Evolutionary conservation across 2,797 vertebrate species (phyloP), one percentile per base, ranked within the genome.

Genomic region (Lophotriccus pileatus): DNA sequence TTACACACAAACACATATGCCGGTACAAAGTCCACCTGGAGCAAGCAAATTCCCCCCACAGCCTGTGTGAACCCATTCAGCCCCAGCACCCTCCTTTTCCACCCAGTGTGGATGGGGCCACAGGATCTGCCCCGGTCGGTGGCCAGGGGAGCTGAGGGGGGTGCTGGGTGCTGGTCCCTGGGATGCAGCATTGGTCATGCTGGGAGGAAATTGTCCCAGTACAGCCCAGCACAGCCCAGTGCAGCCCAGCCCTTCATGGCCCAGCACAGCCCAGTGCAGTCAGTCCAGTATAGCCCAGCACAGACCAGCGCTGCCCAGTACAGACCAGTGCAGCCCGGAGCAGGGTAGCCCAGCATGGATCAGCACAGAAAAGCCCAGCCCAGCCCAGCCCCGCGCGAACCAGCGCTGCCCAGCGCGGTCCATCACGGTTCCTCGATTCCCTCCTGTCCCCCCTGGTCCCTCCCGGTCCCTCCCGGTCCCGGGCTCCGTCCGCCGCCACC

Each of bases 121-220:
- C 27, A 11, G 25, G 23, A 27, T 24, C 7, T 43, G 36, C 10
- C 34, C 34, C 3, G 2, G 23, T 1, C 0, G 1, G 79, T 0
- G 3, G 32, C 2, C 0, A 55, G 9, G 41, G 34, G 37, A 56
- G 39, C 41, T 0, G 28, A 14, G 1, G 4, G 60, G 23, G n/a
- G 14, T 13, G 1, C 27, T 14, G n/a, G 32, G 10, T 2, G 1
- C 9, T 14, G 43, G 0, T 32, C 18, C 28, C 2, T 0, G 3
- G 30, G 27, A 14, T 30, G 39, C 43, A 58, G n/a, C 69, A 34
- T 5, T 1, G 0, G 12, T 18, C 24, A 37, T 9, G n/a, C 28
- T 60, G 25, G 19, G 19, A 69, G 50, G 11, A 32, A 49, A 41
- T 9, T 4, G 12, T 2, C 49, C 56, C 80, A 39, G 56, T 3